phyloP scores from a whole-genome alignment of 1,140 invertebrate genomes.

The Luehdorfia chinensis region DNA sequence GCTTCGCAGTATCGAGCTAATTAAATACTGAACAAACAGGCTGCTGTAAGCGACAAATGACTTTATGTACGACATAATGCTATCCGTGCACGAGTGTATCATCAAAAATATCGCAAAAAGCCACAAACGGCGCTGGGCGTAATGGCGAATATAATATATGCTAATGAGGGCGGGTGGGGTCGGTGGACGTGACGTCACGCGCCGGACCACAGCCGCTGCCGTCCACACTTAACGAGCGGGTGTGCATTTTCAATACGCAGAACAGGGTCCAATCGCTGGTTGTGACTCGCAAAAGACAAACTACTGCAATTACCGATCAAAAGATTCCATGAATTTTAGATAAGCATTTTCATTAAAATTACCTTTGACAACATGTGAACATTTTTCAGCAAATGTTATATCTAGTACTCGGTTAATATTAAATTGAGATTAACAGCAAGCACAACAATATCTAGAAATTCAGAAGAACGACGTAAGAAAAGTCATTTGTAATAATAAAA shows the following conservation, averaged over 20 bases:
- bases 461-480: constrained; percentile 23
- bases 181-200: constrained; percentile 70
- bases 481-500: constrained; percentile 50
- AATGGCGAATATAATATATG: constrained; percentile 74
- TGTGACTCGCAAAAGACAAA: constrained; percentile 3
- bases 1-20: constrained; percentile 7
- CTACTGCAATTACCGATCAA: constrained; percentile 8
- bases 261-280: constrained; percentile 29
- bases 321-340: neutral
- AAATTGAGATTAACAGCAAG: no score
- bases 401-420: no score
- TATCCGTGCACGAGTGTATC: constrained; percentile 29
- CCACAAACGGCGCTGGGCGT: constrained; percentile 57
- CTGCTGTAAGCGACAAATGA: constrained; percentile 12
- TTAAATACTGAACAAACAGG: constrained; percentile 11
- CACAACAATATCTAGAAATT: no score
- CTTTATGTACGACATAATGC: constrained; percentile 6
- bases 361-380: no score
- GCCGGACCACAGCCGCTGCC: constrained; percentile 62
- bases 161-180: constrained; percentile 66
- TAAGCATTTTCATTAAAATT: neutral
- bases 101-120: constrained; percentile 59
- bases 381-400: no score
- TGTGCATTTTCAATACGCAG: constrained; percentile 69
- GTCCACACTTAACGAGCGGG: constrained; percentile 64